phyloP scores from a whole-genome alignment of 2,888 invertebrate genomes.

The Apocheima hispidaria region DNA sequence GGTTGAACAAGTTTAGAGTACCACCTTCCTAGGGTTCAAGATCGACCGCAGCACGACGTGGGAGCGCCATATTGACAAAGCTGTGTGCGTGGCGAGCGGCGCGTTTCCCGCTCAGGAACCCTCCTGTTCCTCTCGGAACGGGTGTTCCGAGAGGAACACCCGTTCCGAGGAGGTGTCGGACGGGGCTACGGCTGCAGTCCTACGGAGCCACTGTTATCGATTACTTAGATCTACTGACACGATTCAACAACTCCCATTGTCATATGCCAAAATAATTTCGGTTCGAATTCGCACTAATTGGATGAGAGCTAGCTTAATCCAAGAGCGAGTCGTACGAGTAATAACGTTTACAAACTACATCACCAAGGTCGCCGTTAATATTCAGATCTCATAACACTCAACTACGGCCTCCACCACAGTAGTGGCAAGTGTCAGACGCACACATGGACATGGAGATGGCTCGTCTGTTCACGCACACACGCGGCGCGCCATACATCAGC shows the following conservation, averaged over 20 bases:
- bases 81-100: too few species aligned
- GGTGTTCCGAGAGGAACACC: too few species aligned
- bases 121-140: too few species aligned
- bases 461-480: constrained; percentile 25
- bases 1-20: too few species aligned
- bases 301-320: not conserved
- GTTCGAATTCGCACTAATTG: not conserved
- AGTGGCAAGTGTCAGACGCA: not conserved
- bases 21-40: too few species aligned
- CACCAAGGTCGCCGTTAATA: constrained; percentile 2
- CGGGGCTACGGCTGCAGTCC: not conserved
- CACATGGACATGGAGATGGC: not conserved
- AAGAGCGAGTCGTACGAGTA: not conserved
- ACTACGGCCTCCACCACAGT: constrained; percentile 2
- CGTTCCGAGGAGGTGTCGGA: too few species aligned
- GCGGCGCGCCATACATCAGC: constrained; percentile 64
- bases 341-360: not conserved
- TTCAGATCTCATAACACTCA: constrained; percentile 25
- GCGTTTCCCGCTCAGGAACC: too few species aligned
- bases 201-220: not conserved
- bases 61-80: too few species aligned
- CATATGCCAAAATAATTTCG: not conserved
- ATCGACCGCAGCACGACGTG: too few species aligned
- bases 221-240: not conserved
- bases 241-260: not conserved